Evolutionary conservation across 2,888 invertebrate genomes (phyloP), one percentile per base, ranked within the genome.

Genomic region (Tribolium freemani): DNA sequence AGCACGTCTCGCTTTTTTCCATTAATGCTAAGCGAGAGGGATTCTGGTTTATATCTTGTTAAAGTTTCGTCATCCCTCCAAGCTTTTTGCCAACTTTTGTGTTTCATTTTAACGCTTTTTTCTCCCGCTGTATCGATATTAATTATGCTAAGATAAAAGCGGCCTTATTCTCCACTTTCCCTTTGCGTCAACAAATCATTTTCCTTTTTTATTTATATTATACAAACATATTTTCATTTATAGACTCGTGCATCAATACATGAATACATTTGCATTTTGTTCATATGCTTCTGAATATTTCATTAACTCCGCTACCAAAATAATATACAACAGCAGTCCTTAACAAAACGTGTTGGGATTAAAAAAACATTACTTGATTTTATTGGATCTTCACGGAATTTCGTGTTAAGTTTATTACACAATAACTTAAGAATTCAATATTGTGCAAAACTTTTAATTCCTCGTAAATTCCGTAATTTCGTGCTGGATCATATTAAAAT

Each of bases 251-350:
- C 67, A 71, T 67, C 46, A 67, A 44, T 69, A 58, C 53, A 69
- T 72, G 72, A 72, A 72, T 72, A 72, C 57, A 72, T 72, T 69
- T 72, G 50, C 69, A 72, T 72, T 38, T 48, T 31, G 69, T 69
- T 69, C 38, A 69, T 38, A 64, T 38, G 50, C 54, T 58, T 60
- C 38, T 69, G 69, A 69, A 73, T 73, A 60, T 73, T 73, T 73
- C 58, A 73, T 73, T 51, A 66, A 69, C 58, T 58, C 51, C 63
- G 63, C 5, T 9, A 38, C 8, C 38, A 38, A 38, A 38, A 38
- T 38, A 38, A 38, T 38, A 6, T 38, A 9, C 38, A 38, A 38
- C 38, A 38, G 0, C 38, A 8, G 8, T 38, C 8, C 26, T 26
- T 26, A 26, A 26, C 26, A 26, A 26, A 26, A 38, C 38, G 38